A percentile compares a stretch with the other conserved stretches of the same genome.
Evolutionary conservation across 2,888 invertebrate species (phyloP).

Genomic region (Drosophila subsilvestris): DNA sequence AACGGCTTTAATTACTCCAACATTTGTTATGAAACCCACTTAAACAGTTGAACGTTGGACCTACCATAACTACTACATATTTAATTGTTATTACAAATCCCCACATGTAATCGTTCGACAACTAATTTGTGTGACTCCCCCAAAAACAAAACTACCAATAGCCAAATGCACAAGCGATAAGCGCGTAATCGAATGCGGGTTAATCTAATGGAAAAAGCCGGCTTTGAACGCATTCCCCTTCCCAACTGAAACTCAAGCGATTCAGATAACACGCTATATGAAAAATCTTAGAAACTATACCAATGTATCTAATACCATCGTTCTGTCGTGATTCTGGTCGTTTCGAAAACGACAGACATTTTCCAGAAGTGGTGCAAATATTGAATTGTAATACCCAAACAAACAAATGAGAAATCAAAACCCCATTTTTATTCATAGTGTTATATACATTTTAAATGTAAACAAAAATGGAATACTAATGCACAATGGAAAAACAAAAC

Average conservation of each 20-base stretch:
- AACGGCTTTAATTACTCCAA: slow-evolving; percentile 44
- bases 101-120: slow-evolving; percentile 20
- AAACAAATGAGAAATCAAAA: slow-evolving; percentile 32
- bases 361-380: slow-evolving; percentile 26
- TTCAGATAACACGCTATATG: slow-evolving; percentile 23
- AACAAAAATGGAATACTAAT: slow-evolving; percentile 47
- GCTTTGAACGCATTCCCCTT: slow-evolving; percentile 2
- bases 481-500: slow-evolving; percentile 26
- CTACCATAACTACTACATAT: slow-evolving; percentile 25
- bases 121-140: slow-evolving; percentile 10
- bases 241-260: slow-evolving; percentile 8
- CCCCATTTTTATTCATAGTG: slow-evolving; percentile 48
- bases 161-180: slow-evolving; percentile 15
- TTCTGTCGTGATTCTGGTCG: slow-evolving; percentile 35
- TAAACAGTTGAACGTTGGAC: slow-evolving; percentile 15
- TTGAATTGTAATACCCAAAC: slow-evolving; percentile 30
- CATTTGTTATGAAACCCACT: slow-evolving; percentile 51
- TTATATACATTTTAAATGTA: slow-evolving; percentile 73
- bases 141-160: slow-evolving; percentile 27
- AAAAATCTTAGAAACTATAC: slow-evolving; percentile 22
- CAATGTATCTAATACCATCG: slow-evolving; percentile 13
- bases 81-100: slow-evolving; percentile 36
- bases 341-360: slow-evolving; percentile 39
- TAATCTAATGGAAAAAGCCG: slow-evolving; percentile 57
- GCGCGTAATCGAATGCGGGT: slow-evolving; percentile 51